Conservation (phyloP, 2,888 invertebrate species). For the Zaprionus obscuricornis region DNA sequence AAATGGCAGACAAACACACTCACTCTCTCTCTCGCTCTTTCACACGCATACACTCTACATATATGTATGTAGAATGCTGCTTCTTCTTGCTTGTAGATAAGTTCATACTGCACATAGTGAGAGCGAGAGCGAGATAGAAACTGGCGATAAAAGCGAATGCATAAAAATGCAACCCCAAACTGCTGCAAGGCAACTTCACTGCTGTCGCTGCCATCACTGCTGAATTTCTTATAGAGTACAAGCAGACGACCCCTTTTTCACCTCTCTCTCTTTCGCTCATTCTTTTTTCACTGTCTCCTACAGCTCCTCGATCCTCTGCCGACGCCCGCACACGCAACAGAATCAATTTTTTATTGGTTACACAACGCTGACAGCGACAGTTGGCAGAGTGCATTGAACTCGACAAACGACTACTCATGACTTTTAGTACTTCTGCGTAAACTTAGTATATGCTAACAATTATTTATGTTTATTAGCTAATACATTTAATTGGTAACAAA, state of each 20-base stretch:
- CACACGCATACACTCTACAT: neutral
- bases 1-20: constrained; percentile 4
- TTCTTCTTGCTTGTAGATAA: constrained; percentile 25
- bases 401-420: constrained; percentile 48
- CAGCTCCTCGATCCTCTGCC: neutral
- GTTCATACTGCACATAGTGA: constrained; percentile 31
- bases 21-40: neutral
- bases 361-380: constrained; percentile 62
- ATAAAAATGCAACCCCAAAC: constrained; percentile 41
- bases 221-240: constrained; percentile 44
- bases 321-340: constrained; percentile 54
- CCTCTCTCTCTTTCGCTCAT: neutral
- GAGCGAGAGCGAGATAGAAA: constrained; percentile 8
- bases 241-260: neutral
- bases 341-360: constrained; percentile 74
- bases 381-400: constrained; percentile 62
- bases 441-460: neutral
- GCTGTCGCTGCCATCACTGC: neutral
- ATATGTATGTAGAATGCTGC: neutral
- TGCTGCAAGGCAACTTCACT: constrained; percentile 13
- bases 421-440: constrained; percentile 63
- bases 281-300: neutral
- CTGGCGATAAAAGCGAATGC: constrained; percentile 34
- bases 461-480: constrained; percentile 2
- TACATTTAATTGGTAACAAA: neutral